phyloP scores from a whole-genome alignment of 2,113 vertebrate genomes.

The Solea solea region DNA sequence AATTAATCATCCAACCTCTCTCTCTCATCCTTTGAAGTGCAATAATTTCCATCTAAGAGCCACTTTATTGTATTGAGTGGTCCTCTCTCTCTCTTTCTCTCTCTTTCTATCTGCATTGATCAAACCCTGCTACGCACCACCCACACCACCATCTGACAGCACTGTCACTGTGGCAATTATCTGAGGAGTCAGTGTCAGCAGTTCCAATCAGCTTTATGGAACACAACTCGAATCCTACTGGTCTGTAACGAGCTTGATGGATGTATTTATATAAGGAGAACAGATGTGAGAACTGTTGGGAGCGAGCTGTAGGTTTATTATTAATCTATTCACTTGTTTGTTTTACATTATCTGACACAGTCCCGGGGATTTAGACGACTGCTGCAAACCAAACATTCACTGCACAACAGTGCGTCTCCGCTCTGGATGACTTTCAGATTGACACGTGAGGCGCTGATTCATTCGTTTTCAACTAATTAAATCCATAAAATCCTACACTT shows the following conservation, averaged over 20 bases:
- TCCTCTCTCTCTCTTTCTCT: constrained; percentile 45
- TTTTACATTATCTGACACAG: constrained; percentile 33
- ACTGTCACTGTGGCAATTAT: constrained; percentile 68
- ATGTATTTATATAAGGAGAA: constrained; percentile 33
- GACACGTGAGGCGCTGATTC: background rate
- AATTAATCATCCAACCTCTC: constrained; percentile 62
- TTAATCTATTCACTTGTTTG: constrained; percentile 41
- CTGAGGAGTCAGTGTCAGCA: constrained; percentile 61
- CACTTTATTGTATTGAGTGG: constrained; percentile 67
- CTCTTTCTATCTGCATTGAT: constrained; percentile 48
- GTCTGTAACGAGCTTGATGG: constrained; percentile 29
- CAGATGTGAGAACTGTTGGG: constrained; percentile 28
- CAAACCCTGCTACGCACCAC: constrained; percentile 57
- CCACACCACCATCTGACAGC: constrained; percentile 65
- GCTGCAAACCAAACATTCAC: constrained; percentile 13
- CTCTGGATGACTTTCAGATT: constrained; percentile 6
- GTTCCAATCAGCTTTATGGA: constrained; percentile 66
- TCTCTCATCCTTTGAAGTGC: constrained; percentile 41
- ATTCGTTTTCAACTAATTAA: constrained; percentile 13
- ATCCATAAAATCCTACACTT: background rate
- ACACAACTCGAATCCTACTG: constrained; percentile 52
- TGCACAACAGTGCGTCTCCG: background rate
- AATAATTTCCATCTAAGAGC: constrained; percentile 68
- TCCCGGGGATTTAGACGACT: constrained; percentile 30
- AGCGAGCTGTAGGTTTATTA: constrained; percentile 42